These are phyloP conservation scores for Habropoda laboriosa DNA, from an alignment of 1,140 invertebrate species.

Conservation along the genomic window DNA sequence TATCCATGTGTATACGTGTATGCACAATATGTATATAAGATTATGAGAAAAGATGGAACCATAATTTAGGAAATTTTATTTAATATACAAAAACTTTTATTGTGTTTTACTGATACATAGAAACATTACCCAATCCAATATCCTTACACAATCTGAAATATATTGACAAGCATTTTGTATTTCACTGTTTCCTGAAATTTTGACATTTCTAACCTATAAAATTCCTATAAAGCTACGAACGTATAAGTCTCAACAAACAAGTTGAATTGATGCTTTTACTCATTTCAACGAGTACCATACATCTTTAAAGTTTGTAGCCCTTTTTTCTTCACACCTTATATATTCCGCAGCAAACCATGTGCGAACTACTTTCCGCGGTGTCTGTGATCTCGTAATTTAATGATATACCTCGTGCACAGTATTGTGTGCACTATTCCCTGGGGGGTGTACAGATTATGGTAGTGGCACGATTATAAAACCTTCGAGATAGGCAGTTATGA, in stretches of 20 bases:
- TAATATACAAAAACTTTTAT: no score
- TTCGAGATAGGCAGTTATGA: conserved; percentile 52
- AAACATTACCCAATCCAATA: no score
- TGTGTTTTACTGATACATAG: no score
- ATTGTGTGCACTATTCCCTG: background rate
- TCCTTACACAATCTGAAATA: no score
- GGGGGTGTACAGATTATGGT: conserved; percentile 52
- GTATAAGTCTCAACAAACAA: background rate
- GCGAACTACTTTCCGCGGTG: conserved; percentile 48
- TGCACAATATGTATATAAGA: no score
- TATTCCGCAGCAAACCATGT: background rate
- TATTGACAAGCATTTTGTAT: no score
- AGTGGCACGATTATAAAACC: conserved; percentile 46
- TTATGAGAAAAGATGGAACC: background rate
- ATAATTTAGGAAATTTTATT: no score
- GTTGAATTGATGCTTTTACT: background rate
- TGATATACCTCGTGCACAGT: conserved; percentile 5
- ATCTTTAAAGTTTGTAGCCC: background rate
- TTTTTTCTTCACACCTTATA: background rate
- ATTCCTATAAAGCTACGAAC: no score
- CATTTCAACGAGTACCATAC: background rate
- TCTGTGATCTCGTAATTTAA: conserved; percentile 45
- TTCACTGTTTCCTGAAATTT: background rate
- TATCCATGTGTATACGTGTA: background rate
- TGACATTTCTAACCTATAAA: background rate